A percentile compares a stretch with the other conserved stretches of the same genome.
These are phyloP conservation scores for Dipodomys ordii DNA, from an alignment of 2,113 vertebrate genomes.

Conservation along the genomic window DNA sequence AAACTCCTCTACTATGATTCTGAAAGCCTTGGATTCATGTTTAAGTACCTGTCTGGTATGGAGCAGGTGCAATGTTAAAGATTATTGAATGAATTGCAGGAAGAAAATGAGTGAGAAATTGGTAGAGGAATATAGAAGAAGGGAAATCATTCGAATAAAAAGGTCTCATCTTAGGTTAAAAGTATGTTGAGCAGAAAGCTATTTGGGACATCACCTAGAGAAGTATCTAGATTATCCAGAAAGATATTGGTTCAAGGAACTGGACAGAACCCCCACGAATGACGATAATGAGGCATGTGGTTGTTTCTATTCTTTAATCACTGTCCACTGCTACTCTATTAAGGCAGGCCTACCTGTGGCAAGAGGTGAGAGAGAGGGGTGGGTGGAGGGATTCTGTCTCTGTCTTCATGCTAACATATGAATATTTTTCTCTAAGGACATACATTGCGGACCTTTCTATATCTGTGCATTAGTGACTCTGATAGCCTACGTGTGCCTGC, in stretches of 20 bases:
- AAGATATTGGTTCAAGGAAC: neutral
- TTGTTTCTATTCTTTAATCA: neutral
- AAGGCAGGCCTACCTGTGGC: neutral
- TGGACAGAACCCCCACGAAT: neutral
- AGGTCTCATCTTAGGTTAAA: neutral
- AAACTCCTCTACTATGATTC: neutral
- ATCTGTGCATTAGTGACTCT: neutral
- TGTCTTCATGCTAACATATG: no score
- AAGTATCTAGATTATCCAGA: neutral
- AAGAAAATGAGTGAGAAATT: neutral
- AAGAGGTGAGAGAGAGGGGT: neutral
- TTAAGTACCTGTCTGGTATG: neutral
- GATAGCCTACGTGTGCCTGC: neutral
- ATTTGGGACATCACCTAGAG: rapidly evolving
- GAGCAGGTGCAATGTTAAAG: neutral
- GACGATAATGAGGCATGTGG: neutral
- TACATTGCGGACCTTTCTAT: neutral
- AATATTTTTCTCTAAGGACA: neutral
- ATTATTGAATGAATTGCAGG: neutral
- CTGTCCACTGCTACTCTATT: neutral
- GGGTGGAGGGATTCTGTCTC: neutral
- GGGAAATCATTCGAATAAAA: neutral
- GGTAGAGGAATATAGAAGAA: neutral
- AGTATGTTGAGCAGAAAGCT: neutral
- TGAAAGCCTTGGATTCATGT: neutral